Percentiles rank a stretch among this genome's conserved stretches.
Evolutionary conservation across 2,113 vertebrate species (phyloP).

Genomic region (Seriola rivoliana): DNA sequence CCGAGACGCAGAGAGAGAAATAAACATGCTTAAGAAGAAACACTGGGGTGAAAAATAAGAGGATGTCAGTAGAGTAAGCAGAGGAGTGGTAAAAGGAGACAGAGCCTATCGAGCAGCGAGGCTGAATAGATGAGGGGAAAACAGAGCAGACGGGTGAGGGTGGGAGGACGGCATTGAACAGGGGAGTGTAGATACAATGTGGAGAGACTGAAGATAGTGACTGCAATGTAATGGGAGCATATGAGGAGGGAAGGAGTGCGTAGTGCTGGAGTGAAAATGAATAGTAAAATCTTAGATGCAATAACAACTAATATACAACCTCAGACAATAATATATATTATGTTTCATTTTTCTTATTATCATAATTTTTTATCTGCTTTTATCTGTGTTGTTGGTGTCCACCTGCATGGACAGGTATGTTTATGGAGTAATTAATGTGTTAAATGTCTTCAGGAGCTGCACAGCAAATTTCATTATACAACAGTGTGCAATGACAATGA

Average conservation of each 20-base stretch:
- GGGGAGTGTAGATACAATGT: conserved; percentile 52
- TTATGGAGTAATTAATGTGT: too few species aligned
- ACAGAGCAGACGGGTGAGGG: conserved; percentile 53
- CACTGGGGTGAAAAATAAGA: conserved; percentile 27
- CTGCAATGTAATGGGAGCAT: conserved; percentile 35
- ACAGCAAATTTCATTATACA: too few species aligned
- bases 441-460: too few species aligned
- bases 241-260: conserved; percentile 12
- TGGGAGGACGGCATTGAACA: conserved; percentile 51
- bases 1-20: conserved; percentile 16
- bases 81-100: conserved; percentile 47
- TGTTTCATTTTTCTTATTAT: too few species aligned
- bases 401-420: too few species aligned
- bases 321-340: too few species aligned
- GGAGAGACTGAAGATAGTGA: conserved; percentile 65
- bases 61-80: conserved; percentile 25
- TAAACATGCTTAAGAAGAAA: conserved; percentile 46
- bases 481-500: too few species aligned
- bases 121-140: conserved; percentile 69
- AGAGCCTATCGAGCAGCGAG: conserved; percentile 57
- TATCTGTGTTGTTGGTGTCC: too few species aligned
- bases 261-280: background rate
- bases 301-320: too few species aligned
- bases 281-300: too few species aligned
- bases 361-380: too few species aligned